phyloP scores from a whole-genome alignment of 1,140 invertebrate species.

The Drosophila ercepeae region DNA sequence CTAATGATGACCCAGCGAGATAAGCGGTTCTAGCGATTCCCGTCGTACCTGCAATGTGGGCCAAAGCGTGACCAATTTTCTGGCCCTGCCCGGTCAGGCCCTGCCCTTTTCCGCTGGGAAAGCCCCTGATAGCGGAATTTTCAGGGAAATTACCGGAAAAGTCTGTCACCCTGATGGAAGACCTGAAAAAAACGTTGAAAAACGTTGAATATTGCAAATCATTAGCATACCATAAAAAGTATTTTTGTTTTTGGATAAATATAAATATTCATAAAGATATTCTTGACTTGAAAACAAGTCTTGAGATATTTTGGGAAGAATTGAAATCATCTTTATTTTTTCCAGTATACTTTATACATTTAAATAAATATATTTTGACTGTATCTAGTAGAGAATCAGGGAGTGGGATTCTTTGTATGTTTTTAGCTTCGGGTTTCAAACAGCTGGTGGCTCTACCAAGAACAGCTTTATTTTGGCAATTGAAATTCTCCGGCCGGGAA shows the following conservation, averaged over 20 bases:
- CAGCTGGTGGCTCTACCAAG: conserved; percentile 16
- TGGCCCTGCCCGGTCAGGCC: not conserved
- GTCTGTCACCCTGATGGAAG: not conserved
- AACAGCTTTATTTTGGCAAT: conserved; percentile 51
- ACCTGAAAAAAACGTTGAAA: not conserved
- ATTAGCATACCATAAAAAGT: not conserved
- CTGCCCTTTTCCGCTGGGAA: conserved; percentile 26
- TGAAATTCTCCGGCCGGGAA: conserved; percentile 18
- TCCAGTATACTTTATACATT: not conserved
- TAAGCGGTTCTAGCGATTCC: conserved; percentile 18
- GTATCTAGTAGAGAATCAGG: conserved; percentile 1
- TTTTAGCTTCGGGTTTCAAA: conserved; percentile 11
- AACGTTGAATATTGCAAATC: not conserved
- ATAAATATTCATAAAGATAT: not conserved
- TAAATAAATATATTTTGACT: not conserved
- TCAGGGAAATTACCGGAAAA: conserved; percentile 33
- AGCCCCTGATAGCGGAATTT: conserved; percentile 15
- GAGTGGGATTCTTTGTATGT: not conserved
- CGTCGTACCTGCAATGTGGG: conserved; percentile 35
- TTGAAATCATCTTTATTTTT: not conserved
- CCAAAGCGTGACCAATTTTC: conserved; percentile 40
- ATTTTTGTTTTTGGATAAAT: not conserved
- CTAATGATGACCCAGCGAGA: not conserved
- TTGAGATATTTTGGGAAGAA: not conserved
- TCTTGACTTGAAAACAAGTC: not conserved